Percentiles rank a stretch among this genome's conserved stretches.
These are phyloP conservation scores for Darevskia mixta DNA, from an alignment of 2,797 vertebrate species.

Conservation along the genomic window DNA sequence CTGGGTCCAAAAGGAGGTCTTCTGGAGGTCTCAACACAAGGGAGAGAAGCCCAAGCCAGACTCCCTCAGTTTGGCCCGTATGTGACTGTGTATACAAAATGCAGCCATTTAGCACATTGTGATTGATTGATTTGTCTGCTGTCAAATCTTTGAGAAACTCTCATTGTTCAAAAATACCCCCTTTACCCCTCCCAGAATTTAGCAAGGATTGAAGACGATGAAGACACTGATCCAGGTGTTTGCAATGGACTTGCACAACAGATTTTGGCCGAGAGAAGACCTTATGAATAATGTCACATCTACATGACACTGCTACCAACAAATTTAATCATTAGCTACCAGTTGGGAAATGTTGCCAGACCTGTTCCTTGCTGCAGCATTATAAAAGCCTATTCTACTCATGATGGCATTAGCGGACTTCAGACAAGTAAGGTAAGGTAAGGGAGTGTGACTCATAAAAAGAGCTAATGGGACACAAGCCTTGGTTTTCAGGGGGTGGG, in stretches of 20 bases:
- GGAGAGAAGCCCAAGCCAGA: not conserved
- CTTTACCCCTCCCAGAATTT: conserved; percentile 65
- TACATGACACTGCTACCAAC: conserved; percentile 49
- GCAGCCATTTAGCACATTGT: conserved; percentile 32
- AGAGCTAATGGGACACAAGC: not conserved
- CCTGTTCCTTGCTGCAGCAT: conserved; percentile 49
- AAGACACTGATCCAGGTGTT: conserved; percentile 61
- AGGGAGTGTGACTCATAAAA: conserved; percentile 29
- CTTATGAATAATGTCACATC: conserved; percentile 54
- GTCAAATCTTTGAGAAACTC: not conserved
- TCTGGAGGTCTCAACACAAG: too few species aligned
- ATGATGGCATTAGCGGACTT: conserved; percentile 34
- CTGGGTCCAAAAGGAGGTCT: too few species aligned
- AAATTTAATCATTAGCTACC: conserved; percentile 68
- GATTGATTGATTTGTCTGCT: not conserved
- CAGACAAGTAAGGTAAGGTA: conserved; percentile 51
- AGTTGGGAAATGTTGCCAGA: conserved; percentile 50
- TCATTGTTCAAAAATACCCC: conserved; percentile 26
- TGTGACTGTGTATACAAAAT: not conserved
- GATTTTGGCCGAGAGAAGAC: conserved; percentile 54
- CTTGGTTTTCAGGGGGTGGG: conserved; percentile 21
- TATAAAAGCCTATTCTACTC: conserved; percentile 51
- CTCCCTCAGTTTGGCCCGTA: not conserved
- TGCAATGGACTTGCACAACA: conserved; percentile 42
- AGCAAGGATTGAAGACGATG: conserved; percentile 58